phyloP scores from a whole-genome alignment of 2,797 vertebrate genomes.

The Microctenopoma stevenorrisi region DNA sequence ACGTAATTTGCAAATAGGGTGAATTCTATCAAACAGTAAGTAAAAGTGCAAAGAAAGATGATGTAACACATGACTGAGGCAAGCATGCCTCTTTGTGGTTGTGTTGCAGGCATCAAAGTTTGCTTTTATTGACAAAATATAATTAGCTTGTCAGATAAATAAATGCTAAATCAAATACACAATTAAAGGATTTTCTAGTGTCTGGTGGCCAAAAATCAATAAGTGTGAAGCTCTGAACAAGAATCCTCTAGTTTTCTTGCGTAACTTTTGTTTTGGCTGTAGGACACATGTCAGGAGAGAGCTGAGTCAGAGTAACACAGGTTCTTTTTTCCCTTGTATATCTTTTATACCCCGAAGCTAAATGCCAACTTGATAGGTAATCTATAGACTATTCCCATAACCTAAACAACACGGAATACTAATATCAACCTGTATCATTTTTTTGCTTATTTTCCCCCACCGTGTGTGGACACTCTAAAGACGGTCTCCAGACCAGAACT shows the following conservation, averaged over 20 bases:
- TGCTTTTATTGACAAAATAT: too few species aligned
- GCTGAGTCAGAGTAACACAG: slow-evolving; percentile 18
- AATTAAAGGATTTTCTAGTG: too few species aligned
- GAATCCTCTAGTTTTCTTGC: slow-evolving; percentile 5
- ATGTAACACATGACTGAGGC: too few species aligned
- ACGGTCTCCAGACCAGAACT: slow-evolving; percentile 16
- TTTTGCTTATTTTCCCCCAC: not conserved
- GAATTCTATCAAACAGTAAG: too few species aligned
- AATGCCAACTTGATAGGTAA: slow-evolving; percentile 59
- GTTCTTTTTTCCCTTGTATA: not conserved
- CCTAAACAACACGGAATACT: slow-evolving; percentile 31
- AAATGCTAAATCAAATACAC: not conserved
- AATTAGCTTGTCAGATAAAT: too few species aligned
- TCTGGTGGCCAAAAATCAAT: slow-evolving; percentile 9
- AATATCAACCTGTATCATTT: slow-evolving; percentile 14
- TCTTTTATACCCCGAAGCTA: slow-evolving; percentile 30
- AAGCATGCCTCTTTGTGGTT: too few species aligned
- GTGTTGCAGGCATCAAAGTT: too few species aligned
- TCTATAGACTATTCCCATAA: slow-evolving; percentile 36
- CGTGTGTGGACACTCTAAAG: not conserved
- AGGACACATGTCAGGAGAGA: slow-evolving; percentile 29
- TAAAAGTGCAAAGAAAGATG: too few species aligned
- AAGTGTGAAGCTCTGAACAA: not conserved
- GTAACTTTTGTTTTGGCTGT: slow-evolving; percentile 21
- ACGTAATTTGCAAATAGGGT: too few species aligned